Conservation (phyloP, 2,113 vertebrate species). For the Pseudorectes ferrugineus region DNA sequence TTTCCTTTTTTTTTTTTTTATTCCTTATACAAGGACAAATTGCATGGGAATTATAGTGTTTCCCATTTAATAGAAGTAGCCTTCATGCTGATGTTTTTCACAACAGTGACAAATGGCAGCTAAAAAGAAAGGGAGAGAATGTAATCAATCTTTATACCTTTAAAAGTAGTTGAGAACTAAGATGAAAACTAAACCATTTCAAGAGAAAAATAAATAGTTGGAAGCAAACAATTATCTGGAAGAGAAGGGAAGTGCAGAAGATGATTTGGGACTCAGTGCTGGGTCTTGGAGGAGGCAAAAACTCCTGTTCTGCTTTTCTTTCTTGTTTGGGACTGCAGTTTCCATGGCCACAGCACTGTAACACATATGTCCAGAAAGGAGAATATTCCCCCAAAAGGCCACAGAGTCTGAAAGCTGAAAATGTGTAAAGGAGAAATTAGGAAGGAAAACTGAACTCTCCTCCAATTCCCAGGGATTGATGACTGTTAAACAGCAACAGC, state of each 20-base stretch:
- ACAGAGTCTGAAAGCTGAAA: neutral
- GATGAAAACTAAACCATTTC: neutral
- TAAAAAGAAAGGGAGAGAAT: constrained; percentile 48
- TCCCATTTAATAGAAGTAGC: constrained; percentile 59
- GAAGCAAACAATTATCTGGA: neutral
- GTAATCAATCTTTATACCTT: constrained; percentile 66
- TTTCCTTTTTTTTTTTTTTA: accelerated
- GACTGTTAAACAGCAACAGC: neutral
- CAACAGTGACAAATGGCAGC: constrained; percentile 67
- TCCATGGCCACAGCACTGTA: neutral
- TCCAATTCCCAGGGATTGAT: neutral
- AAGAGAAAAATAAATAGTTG: neutral
- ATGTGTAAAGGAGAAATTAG: neutral
- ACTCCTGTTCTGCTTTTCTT: neutral
- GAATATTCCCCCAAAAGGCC: neutral
- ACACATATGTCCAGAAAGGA: neutral
- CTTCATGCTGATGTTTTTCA: constrained; percentile 65
- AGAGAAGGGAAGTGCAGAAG: neutral
- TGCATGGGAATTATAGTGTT: constrained; percentile 43
- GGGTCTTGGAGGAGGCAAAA: neutral
- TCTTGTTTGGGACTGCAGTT: neutral
- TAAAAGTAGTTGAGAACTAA: constrained; percentile 4
- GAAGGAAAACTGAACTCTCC: neutral
- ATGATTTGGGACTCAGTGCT: neutral
- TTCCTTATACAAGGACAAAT: constrained; percentile 32